Evolutionary conservation across 2,797 vertebrate genomes (phyloP), one percentile per base, ranked within the genome.

Genomic region (Bucorvus abyssinicus): DNA sequence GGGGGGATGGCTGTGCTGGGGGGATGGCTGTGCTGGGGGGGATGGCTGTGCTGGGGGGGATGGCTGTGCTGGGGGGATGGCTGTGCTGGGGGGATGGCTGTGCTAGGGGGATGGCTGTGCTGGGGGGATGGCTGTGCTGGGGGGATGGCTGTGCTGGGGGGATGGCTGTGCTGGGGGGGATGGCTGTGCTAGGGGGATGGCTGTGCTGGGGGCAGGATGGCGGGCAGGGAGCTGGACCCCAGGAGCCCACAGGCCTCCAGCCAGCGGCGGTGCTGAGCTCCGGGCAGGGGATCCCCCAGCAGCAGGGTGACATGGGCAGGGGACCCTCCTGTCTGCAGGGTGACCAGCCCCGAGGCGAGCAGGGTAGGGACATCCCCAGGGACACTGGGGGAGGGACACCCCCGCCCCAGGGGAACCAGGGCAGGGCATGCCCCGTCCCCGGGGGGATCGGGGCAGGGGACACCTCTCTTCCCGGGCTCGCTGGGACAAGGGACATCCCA

Each of bases 221-320:
- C 19, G 47, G 8, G 20, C 27, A 30, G 30, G 10, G 26, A 29
- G 52, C 47, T 19, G 78, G 61, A 52, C n/a, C 38, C 15, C 73
- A 8, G 76, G 8, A 38, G 11, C 24, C 36, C 2, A 0, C 27
- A 15, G 68, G 40, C 8, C 36, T 44, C 60, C 6, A 0, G 55
- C 27, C 57, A 60, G n/a, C 57, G 36, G 76, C 10, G 2, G 40
- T 7, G 18, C 1, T 18, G 50, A 55, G 60, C 64, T 68, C 34
- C 17, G 67, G 61, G 34, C 49, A 68, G 40, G 61, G 44, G 40
- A 55, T 11, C 10, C 21, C 40, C 29, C 65, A 52, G 2, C 3
- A 0, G 7, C 1, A 4, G 49, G 18, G 38, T 10, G n/a, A 38
- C 19, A 12, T 1, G n/a, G 22, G 34, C 40, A 49, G 24, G 40